Evolutionary conservation across 2,113 vertebrate species (phyloP), one percentile per base, ranked within the genome.

Genomic region (Clarias magur): DNA sequence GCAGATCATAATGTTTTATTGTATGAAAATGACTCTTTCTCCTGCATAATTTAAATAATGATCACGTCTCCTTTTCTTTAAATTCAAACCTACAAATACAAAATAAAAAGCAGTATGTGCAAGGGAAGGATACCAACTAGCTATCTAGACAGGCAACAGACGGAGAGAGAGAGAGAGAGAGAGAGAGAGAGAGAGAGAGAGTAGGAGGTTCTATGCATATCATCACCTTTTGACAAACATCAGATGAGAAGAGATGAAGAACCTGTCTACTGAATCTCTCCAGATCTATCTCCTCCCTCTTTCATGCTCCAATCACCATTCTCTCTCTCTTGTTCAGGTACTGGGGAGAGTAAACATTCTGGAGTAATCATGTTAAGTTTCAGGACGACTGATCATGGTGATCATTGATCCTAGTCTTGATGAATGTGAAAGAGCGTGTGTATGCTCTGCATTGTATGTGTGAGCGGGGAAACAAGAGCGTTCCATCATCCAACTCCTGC

Each of bases 401-500:
- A 34, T 82, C 82, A 83, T 86, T 59, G 81, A 89, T 88, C 88
- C 67, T 79, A 89, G 86, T 86, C 89, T 92, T 88, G 90, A 82
- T 88, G 57, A 63, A 82, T 7, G n/a, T 75, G 16, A 88, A 83
- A 91, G 91, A 90, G 88, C 89, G 90, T 89, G 91, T 90, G 89
- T 92, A 72, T 54, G 17, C 76, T 15, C 82, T 85, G 81, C 87
- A 56, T 86, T 93, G 92, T 93, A 89, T 90, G 68, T 92, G 91
- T 92, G 93, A 91, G 92, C 80, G 91, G 9, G 59, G 30, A 85
- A 73, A 57, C 56, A 86, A 84, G 65, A 72, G 94, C 94, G 89
- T 95, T 96, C 96, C 96, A 95, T 96, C 97, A 94, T 94, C 93
- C 91, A 95, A 97, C 96, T 95, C 95, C 93, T 93, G 93, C 93